Percentiles rank a stretch among this genome's conserved stretches.
Conservation (phyloP, 2,888 invertebrate species). For the Piscicola geometra region DNA sequence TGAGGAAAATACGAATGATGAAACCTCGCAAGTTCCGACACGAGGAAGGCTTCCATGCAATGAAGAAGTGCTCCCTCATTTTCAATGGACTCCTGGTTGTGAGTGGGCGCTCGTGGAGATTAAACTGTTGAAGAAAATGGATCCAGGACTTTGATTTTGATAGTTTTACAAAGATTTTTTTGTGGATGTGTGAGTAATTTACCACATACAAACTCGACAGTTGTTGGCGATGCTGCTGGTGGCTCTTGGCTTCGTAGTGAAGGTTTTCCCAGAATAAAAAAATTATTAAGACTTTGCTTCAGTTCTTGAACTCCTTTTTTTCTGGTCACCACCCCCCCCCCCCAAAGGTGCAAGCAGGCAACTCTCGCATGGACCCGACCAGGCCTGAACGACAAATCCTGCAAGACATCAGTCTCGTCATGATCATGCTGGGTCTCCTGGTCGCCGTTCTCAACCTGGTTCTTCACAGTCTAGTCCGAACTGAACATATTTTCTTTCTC, state of each 20-base stretch:
- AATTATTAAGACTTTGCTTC: too few species aligned
- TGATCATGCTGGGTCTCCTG: not conserved
- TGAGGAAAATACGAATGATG: not conserved
- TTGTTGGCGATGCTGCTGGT: too few species aligned
- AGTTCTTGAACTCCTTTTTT: not conserved
- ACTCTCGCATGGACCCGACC: not conserved
- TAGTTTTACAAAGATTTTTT: too few species aligned
- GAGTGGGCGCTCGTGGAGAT: not conserved
- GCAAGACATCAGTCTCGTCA: not conserved
- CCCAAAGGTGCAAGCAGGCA: not conserved
- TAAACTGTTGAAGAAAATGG: too few species aligned
- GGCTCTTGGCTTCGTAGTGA: too few species aligned
- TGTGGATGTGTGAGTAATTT: too few species aligned
- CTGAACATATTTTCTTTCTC: slow-evolving; percentile 6
- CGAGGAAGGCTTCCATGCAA: not conserved
- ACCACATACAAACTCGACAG: too few species aligned
- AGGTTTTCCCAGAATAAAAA: too few species aligned
- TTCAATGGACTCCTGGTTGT: not conserved
- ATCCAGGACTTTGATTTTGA: too few species aligned
- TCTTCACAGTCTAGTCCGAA: not conserved
- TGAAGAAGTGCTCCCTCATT: not conserved
- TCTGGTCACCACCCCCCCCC: not conserved
- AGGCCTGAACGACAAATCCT: not conserved
- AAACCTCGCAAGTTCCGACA: not conserved
- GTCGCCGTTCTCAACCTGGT: not conserved